These are phyloP conservation scores for Andricus quercusramuli DNA, from an alignment of 2,888 invertebrate species.

Conservation along the genomic window DNA sequence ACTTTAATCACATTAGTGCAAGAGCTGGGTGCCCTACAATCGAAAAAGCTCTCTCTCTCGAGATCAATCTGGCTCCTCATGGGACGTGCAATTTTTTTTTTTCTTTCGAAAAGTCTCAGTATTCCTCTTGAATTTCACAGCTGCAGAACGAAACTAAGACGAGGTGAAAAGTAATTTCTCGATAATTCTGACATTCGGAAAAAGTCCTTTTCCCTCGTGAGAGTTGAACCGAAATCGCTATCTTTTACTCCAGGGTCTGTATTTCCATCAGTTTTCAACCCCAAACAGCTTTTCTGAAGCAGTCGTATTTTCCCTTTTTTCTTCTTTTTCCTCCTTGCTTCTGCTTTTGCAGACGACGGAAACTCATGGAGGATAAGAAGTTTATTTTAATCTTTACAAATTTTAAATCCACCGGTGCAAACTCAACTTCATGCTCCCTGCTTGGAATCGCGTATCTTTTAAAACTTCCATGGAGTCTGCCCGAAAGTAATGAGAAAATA, in stretches of 20 bases:
- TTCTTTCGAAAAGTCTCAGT: not conserved
- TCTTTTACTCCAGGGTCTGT: conserved; percentile 45
- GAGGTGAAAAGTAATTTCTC: conserved; percentile 62
- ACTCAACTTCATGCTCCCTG: conserved; percentile 44
- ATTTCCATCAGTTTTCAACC: conserved; percentile 53
- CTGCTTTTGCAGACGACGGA: conserved; percentile 35
- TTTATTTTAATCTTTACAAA: conserved; percentile 76
- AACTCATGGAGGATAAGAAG: conserved; percentile 69
- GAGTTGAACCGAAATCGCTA: conserved; percentile 47
- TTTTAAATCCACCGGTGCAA: conserved; percentile 67
- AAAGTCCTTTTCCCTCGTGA: conserved; percentile 49
- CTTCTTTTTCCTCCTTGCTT: conserved; percentile 39
- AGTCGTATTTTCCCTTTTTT: conserved; percentile 33
- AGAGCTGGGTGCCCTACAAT: conserved; percentile 15
- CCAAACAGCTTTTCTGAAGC: conserved; percentile 50
- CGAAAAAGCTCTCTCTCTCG: conserved; percentile 16
- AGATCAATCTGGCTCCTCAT: conserved; percentile 33
- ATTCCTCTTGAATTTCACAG: conserved; percentile 20
- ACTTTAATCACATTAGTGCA: conserved; percentile 39
- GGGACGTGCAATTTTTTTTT: conserved; percentile 31
- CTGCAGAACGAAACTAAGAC: conserved; percentile 35
- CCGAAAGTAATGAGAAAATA: not conserved
- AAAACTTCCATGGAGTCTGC: not conserved
- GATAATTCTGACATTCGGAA: conserved; percentile 58
- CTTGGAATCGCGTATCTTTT: conserved; percentile 22